Evolutionary conservation across 2,797 vertebrate genomes (phyloP).

Genomic region (Cryptoprocta ferox): DNA sequence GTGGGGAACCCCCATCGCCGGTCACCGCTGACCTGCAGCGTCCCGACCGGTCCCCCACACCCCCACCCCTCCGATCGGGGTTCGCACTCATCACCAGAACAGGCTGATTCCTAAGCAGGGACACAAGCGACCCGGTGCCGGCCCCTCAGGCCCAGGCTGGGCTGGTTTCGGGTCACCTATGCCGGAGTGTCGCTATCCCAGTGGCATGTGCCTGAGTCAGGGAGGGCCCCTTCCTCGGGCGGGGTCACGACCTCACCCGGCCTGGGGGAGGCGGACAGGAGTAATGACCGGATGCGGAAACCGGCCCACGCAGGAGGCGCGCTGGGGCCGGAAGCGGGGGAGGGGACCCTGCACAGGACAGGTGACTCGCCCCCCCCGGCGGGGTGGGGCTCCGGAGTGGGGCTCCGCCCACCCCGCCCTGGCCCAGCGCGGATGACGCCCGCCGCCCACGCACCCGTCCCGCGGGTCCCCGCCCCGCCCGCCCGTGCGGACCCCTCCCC

Average conservation of each 20-base stretch:
- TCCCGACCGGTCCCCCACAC: background rate
- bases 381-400: background rate
- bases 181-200: background rate
- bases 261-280: background rate
- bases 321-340: background rate
- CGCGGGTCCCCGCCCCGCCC: fast-evolving
- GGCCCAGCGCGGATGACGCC: background rate
- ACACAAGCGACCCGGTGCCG: background rate
- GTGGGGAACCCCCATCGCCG: too few species aligned
- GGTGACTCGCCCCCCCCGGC: background rate
- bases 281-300: background rate
- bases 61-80: fast-evolving
- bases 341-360: background rate
- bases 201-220: background rate
- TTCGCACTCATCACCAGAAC: background rate
- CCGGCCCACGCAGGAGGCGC: fast-evolving
- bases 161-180: background rate
- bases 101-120: background rate
- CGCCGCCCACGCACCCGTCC: background rate
- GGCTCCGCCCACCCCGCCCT: too few species aligned
- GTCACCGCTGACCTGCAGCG: fast-evolving
- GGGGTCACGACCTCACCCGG: background rate
- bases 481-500: too few species aligned
- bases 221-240: background rate
- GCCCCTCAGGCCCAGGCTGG: background rate